A percentile compares a stretch with the other conserved stretches of the same genome.
Evolutionary conservation across 2,113 vertebrate genomes (phyloP).

Genomic region (Geococcyx californianus): DNA sequence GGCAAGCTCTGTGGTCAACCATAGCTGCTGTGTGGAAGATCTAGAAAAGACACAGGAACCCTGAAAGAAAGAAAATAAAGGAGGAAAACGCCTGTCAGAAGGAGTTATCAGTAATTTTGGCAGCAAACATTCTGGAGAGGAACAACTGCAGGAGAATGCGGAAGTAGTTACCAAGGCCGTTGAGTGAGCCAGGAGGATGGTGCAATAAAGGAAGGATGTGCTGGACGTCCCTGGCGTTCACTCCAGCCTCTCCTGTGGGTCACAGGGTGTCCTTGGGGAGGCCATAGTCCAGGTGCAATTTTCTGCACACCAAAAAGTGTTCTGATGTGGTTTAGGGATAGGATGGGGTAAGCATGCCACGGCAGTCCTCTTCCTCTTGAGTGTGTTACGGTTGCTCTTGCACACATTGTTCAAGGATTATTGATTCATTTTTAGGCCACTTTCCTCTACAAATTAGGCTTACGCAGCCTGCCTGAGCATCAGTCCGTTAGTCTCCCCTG

Average conservation of each 20-base stretch:
- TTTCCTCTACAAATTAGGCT: background rate
- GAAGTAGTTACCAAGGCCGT: background rate
- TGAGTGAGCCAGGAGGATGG: background rate
- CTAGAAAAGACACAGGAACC: background rate
- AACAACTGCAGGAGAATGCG: background rate
- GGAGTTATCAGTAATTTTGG: background rate
- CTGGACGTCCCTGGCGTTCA: background rate
- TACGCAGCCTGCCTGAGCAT: background rate
- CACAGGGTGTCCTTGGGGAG: background rate
- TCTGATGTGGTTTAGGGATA: background rate
- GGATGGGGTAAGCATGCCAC: background rate
- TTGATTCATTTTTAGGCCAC: background rate
- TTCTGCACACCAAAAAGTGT: background rate
- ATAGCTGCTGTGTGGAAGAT: background rate
- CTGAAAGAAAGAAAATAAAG: background rate
- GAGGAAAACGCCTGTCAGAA: background rate
- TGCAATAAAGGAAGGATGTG: background rate
- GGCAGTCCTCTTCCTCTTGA: background rate
- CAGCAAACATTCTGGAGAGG: background rate
- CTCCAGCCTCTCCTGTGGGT: background rate
- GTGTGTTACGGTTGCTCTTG: background rate
- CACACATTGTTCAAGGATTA: background rate
- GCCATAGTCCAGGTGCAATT: background rate
- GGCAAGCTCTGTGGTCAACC: background rate
- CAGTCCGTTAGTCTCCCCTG: background rate